These are phyloP conservation scores for Mycalesis mineus DNA, from an alignment of 2,888 invertebrate species.

Conservation along the genomic window DNA sequence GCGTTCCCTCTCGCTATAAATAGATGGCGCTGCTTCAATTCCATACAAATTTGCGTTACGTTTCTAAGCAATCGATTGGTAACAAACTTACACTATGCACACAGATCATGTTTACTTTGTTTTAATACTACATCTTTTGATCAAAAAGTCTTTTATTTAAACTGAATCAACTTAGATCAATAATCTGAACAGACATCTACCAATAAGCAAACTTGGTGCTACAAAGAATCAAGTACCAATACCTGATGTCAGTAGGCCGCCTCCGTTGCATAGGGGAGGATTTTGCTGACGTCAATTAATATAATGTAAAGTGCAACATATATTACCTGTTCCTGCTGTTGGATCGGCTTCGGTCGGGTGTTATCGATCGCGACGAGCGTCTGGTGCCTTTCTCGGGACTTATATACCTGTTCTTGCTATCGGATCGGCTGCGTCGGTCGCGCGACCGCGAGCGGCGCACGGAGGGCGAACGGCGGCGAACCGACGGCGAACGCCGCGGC, in stretches of 20 bases:
- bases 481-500: conserved; percentile 65
- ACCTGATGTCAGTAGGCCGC: neutral
- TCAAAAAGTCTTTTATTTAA: too few species aligned
- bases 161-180: too few species aligned
- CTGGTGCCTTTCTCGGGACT: conserved; percentile 37
- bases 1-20: too few species aligned
- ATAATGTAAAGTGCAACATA: neutral
- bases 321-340: conserved; percentile 64
- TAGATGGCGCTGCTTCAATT: too few species aligned
- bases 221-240: neutral
- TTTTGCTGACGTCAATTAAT: neutral
- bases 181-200: too few species aligned
- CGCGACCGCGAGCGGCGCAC: conserved; percentile 65
- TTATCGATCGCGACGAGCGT: conserved; percentile 62
- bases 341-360: conserved; percentile 63
- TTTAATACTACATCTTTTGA: too few species aligned
- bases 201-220: neutral
- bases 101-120: too few species aligned
- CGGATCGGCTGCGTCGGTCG: conserved; percentile 67
- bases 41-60: too few species aligned
- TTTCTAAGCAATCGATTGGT: too few species aligned
- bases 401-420: conserved; percentile 66
- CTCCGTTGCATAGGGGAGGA: neutral
- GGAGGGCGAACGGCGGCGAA: conserved; percentile 64
- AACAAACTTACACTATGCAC: too few species aligned